Evolutionary conservation across 1,140 invertebrate species (phyloP), one percentile per base, ranked within the genome.

Genomic region (Camponotus floridanus): DNA sequence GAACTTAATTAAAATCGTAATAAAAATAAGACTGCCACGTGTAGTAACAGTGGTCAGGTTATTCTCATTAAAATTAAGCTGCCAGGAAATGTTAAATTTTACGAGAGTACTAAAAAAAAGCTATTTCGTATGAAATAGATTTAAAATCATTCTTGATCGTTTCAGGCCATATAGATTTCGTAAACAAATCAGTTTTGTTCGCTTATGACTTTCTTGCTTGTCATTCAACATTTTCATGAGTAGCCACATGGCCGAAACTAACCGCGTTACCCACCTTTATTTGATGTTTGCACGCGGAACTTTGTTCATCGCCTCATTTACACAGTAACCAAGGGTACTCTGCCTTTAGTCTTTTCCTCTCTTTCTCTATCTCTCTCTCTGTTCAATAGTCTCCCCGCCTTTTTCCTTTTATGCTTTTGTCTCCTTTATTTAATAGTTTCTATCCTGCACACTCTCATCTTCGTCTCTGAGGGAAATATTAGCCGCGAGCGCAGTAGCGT

Each of bases 221-320:
- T 65, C 80, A 73, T 83, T 84, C 68, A 48, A 13, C 33, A 68
- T 71, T 61, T 64, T 74, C 61, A 55, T 70, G 64, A 65, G 62
- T 45, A 87, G 67, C 36, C 70, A 61, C n/a, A 64, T 62, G 65
- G 86, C 51, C 64, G 80, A 85, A 91, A 92, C 85, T 61, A 89
- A 92, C 81, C 89, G 85, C 80, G 83, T 91, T 91, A 83, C 62
- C 57, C 26, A 70, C 65, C 79, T 86, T 87, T 88, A 91, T 88
- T 91, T 87, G 83, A 76, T 83, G 85, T 90, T 92, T 88, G 71
- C 76, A 68, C 62, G 81, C 73, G 68, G 68, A 90, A 91, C 84
- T 91, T 90, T 87, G 86, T 90, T 86, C 73, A 51, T 45, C 45
- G 3, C 70, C 59, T 79, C 89, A 87, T 87, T 90, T 88, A 74